Evolutionary conservation across 2,797 vertebrate genomes (phyloP).

Genomic region (Arremon aurantiirostris): DNA sequence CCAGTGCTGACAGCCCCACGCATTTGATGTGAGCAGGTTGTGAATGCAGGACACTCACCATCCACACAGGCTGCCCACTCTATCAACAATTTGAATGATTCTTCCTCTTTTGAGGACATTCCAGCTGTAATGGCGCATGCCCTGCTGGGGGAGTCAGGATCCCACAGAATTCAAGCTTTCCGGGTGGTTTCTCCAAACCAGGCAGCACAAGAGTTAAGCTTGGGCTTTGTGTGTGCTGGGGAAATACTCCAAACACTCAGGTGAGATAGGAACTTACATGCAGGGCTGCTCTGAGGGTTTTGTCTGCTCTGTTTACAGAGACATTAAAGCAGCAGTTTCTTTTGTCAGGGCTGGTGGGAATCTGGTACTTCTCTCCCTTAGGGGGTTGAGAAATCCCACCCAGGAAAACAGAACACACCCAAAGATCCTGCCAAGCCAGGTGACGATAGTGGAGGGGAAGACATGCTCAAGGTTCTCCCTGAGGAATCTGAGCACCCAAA

Average conservation of each 20-base stretch:
- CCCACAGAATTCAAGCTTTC: accelerated
- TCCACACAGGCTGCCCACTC: accelerated
- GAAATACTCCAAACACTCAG: neutral
- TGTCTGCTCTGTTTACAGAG: neutral
- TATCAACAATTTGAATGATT: neutral
- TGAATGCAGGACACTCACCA: neutral
- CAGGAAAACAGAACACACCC: constrained; percentile 25
- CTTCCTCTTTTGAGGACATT: neutral
- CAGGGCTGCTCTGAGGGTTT: neutral
- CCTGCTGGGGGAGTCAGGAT: neutral
- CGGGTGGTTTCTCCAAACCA: neutral
- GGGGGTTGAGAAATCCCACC: neutral
- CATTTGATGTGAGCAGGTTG: neutral
- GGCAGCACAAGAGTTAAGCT: neutral
- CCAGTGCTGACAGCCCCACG: neutral
- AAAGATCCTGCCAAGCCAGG: constrained; percentile 41
- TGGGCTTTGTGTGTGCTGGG: neutral
- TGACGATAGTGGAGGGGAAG: neutral
- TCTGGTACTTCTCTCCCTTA: neutral
- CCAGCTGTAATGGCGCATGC: neutral
- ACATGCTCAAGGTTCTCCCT: constrained; percentile 18
- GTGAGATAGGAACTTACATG: neutral
- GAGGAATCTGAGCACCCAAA: constrained; percentile 42
- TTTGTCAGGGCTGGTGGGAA: neutral
- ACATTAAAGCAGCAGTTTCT: neutral